Evolutionary conservation across 2,888 invertebrate species (phyloP).

Genomic region (Cenopis cana): DNA sequence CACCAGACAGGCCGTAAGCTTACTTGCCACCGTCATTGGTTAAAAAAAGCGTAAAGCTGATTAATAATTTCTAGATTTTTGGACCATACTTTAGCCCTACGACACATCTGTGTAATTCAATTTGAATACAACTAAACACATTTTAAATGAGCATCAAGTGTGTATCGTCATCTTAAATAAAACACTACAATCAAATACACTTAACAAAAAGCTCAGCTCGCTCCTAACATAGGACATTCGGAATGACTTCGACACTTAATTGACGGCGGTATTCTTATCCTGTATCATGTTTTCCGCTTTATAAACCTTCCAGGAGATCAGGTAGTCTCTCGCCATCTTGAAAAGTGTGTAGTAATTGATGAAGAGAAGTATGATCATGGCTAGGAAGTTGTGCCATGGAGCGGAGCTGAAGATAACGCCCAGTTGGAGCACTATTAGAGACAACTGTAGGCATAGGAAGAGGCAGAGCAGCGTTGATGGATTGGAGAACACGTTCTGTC

Average conservation of each 20-base stretch:
- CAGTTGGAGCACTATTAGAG: constrained; percentile 91
- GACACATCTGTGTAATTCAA: not conserved
- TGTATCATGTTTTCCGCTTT: constrained; percentile 89
- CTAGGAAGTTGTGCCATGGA: constrained; percentile 96
- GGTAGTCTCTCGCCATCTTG: constrained; percentile 93
- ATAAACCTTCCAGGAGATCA: constrained; percentile 94
- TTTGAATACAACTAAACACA: not conserved
- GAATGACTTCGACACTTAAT: constrained; percentile 43
- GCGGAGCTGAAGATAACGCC: constrained; percentile 91
- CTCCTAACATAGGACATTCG: constrained; percentile 30
- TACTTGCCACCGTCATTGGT: no score
- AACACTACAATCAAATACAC: constrained; percentile 15
- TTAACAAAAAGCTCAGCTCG: not conserved
- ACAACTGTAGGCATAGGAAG: constrained; percentile 89
- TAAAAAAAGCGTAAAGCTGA: not conserved
- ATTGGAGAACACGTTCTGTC: constrained; percentile 93
- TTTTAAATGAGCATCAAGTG: not conserved
- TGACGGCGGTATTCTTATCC: constrained; percentile 76
- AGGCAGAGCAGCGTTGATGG: constrained; percentile 91
- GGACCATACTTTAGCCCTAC: not conserved
- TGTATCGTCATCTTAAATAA: constrained; percentile 4
- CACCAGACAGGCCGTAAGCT: no score
- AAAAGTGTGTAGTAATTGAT: constrained; percentile 97
- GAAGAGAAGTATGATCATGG: constrained; percentile 93
- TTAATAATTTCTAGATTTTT: not conserved